phyloP scores from a whole-genome alignment of 37 sponge, comb jelly and placozoan genomes.

The Sycon ciliatum region DNA sequence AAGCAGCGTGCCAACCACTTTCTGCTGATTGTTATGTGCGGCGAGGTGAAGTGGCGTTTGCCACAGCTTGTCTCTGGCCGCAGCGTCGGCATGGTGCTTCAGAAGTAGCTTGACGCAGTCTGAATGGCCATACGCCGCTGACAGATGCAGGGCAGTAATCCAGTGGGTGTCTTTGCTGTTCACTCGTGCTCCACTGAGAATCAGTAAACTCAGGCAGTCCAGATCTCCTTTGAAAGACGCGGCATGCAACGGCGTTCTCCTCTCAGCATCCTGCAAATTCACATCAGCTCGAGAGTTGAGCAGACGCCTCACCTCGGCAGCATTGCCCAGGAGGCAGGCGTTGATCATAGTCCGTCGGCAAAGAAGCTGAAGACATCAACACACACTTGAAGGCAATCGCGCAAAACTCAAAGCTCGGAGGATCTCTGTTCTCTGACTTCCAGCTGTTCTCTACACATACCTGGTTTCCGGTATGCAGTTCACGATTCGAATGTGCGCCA shows the following conservation, averaged over 20 bases:
- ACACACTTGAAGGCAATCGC: too few relatives aligned
- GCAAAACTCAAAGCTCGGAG: too few relatives aligned
- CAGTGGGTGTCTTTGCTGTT: constrained; percentile 71
- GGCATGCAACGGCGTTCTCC: constrained; percentile 49
- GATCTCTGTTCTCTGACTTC: too few relatives aligned
- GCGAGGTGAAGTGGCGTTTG: constrained; percentile 81
- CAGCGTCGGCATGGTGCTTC: background rate
- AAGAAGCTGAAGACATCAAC: too few relatives aligned
- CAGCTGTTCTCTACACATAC: too few relatives aligned
- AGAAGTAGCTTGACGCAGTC: background rate
- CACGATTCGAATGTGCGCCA: too few relatives aligned
- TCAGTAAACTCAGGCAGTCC: constrained; percentile 25
- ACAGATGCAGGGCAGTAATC: constrained; percentile 70
- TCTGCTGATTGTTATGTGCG: constrained; percentile 75
- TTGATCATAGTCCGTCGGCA: too few relatives aligned
- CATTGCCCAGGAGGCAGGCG: too few relatives aligned
- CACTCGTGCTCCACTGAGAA: constrained; percentile 44
- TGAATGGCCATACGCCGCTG: constrained; percentile 49
- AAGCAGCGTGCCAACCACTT: constrained; percentile 29
- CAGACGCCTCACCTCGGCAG: too few relatives aligned
- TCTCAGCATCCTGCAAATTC: constrained; percentile 58
- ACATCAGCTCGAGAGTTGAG: too few relatives aligned
- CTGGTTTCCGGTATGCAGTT: too few relatives aligned
- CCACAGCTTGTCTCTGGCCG: constrained; percentile 84
- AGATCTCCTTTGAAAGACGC: constrained; percentile 47